Conservation (phyloP, 2,888 invertebrate genomes). For the Amiota mariae region DNA sequence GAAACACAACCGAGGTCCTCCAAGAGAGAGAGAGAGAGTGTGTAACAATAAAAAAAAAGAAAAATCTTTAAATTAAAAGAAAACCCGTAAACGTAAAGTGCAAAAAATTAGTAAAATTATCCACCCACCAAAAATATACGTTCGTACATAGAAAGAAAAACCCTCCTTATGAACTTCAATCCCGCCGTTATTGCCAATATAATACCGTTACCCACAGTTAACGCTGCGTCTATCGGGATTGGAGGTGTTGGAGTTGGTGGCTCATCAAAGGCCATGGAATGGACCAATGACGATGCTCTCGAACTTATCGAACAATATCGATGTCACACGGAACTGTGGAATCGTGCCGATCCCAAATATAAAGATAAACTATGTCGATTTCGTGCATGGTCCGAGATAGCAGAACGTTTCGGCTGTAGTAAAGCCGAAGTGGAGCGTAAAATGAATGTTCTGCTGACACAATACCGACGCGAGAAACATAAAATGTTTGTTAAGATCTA, state of each 20-base stretch:
- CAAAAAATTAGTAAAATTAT: conserved; percentile 12
- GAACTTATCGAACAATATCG: conserved; percentile 72
- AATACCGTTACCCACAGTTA: conserved; percentile 33
- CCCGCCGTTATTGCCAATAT: conserved; percentile 46
- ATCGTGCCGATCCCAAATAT: conserved; percentile 72
- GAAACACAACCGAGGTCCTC: background rate
- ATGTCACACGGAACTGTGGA: conserved; percentile 71
- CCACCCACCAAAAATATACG: background rate
- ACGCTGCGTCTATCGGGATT: conserved; percentile 26
- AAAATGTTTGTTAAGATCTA: conserved; percentile 71
- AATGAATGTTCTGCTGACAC: conserved; percentile 72
- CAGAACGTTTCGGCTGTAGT: conserved; percentile 72
- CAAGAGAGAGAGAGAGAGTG: background rate
- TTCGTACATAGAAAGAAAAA: background rate
- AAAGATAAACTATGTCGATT: conserved; percentile 72
- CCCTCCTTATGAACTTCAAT: conserved; percentile 62
- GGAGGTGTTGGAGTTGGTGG: conserved; percentile 35
- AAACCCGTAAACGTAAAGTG: too few species aligned
- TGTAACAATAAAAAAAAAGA: background rate
- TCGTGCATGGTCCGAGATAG: conserved; percentile 72
- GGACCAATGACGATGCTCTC: conserved; percentile 72
- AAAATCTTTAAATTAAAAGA: background rate
- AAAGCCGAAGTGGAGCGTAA: conserved; percentile 73
- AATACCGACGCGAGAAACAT: conserved; percentile 72
- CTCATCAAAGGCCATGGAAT: conserved; percentile 68